These are phyloP conservation scores for Dipus sagitta DNA, from an alignment of 2,797 vertebrate genomes.

Conservation along the genomic window DNA sequence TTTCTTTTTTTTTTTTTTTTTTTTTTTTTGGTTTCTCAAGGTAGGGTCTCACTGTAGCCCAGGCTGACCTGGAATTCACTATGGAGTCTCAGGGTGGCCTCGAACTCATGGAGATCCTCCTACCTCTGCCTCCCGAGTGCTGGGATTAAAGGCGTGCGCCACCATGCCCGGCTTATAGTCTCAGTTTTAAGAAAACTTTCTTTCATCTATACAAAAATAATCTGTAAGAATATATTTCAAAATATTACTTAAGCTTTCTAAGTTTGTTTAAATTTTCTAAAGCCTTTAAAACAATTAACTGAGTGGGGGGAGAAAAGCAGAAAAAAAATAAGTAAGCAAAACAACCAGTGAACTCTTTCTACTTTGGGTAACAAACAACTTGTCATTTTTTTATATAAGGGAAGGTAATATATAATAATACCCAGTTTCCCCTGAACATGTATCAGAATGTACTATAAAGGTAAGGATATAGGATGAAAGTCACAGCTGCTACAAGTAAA, in stretches of 20 bases:
- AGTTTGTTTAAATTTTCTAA: slow-evolving; percentile 16
- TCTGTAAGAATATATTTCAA: neutral
- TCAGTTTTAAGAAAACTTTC: slow-evolving; percentile 27
- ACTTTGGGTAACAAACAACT: neutral
- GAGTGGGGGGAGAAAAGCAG: neutral
- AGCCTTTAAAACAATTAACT: neutral
- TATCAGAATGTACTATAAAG: neutral
- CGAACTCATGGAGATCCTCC: too few relatives aligned
- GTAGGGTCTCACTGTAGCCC: too few relatives aligned
- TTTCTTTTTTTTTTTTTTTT: too few relatives aligned
- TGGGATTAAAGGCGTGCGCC: too few relatives aligned
- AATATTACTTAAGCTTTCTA: neutral
- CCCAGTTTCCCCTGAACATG: neutral
- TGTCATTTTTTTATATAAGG: neutral
- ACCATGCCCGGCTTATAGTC: neutral
- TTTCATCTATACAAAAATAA: neutral
- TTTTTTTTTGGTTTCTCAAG: too few relatives aligned
- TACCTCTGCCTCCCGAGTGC: too few relatives aligned
- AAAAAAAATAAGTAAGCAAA: neutral
- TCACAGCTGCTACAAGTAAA: neutral
- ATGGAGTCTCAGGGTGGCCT: too few relatives aligned
- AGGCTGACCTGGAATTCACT: too few relatives aligned
- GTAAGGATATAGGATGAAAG: neutral
- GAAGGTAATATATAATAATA: neutral
- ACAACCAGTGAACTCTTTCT: neutral